phyloP scores from a whole-genome alignment of 2,888 invertebrate species.

The Drosophila imparisetae region DNA sequence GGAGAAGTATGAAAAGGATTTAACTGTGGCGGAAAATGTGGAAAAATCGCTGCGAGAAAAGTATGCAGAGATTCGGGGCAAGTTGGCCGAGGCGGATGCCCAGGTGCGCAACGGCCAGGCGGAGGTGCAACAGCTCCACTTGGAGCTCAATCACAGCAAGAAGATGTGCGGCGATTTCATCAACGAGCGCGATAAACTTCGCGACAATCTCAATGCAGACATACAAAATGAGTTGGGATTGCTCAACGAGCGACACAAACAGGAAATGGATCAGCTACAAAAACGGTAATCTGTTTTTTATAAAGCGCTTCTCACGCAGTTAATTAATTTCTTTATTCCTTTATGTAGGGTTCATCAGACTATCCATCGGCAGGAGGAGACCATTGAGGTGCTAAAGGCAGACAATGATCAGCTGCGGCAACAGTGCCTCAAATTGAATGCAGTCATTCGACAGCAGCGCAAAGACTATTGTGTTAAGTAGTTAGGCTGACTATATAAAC shows the following conservation, averaged over 20 bases:
- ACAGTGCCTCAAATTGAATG: constrained; percentile 90
- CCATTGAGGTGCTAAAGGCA: constrained; percentile 89
- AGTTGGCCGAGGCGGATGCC: constrained; percentile 88
- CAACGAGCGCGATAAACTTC: constrained; percentile 86
- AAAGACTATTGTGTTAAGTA: constrained; percentile 87
- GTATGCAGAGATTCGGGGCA: constrained; percentile 88
- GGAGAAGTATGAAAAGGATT: constrained; percentile 91
- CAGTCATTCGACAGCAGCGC: constrained; percentile 90
- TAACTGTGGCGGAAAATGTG: constrained; percentile 88
- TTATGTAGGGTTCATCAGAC: constrained; percentile 90
- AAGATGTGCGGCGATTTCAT: constrained; percentile 86
- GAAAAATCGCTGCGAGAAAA: constrained; percentile 89
- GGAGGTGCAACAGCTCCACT: constrained; percentile 88
- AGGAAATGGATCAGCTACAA: constrained; percentile 91
- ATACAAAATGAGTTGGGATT: constrained; percentile 88
- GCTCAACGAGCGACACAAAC: constrained; percentile 89
- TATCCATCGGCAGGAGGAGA: constrained; percentile 91
- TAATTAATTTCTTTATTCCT: background rate
- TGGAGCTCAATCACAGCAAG: constrained; percentile 88
- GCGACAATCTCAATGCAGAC: constrained; percentile 87
- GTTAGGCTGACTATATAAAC: background rate
- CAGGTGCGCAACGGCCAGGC: constrained; percentile 86
- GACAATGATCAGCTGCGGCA: constrained; percentile 90
- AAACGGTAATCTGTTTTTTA: constrained; percentile 87
- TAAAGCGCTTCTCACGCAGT: too few species aligned